Base-by-base conservation (phyloP, 1,140 invertebrate genomes). In the Penaeus chinensis region DNA sequence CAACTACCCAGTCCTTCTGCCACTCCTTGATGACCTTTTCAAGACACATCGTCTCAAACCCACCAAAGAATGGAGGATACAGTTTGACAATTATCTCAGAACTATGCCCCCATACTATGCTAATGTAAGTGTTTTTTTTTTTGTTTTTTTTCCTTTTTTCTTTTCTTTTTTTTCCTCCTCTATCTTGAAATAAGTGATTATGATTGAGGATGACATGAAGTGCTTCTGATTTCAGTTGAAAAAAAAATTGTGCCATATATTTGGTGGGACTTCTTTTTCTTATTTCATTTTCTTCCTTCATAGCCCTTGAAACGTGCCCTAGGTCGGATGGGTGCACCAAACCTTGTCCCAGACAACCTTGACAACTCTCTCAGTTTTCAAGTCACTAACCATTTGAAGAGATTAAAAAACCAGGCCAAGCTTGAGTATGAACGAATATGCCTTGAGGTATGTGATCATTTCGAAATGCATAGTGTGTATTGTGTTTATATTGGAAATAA, bases 51-150 rank as follows among this genome's bases (percentile, higher is more conserved):
- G 97, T 87, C 94, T 96, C 91, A 99, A 98, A 93, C 96, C 96
- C 7, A 96, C 96, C 4, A 95, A 95, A 83, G 97, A 98, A 92
- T 98, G 97, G 96, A 94, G 96, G 91, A 94, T 95, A 76, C 96
- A 97, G 82, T 99, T 99, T 93, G 96, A 97, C 88, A 96, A 96
- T 92, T 99, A 99, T 91, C 94, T 99, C 47, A 95, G 97, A 91
- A 96, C 96, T 37, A 97, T 99, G 95, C 99, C 99, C 47, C 95
- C 96, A 8, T 99, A 99, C 93, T 99, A 99, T 93, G 96, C 97
- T 90, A 94, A 95, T 90, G 97, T 98, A 92, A 94, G 95, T 94
- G 60, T 80, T 20, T 69, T 82, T 77, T 42, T 66, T 61, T 8
- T 61, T 62, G 1, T 10, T 24, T n/a, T 24, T 61, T 62, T 8